A percentile compares a stretch with the other conserved stretches of the same genome.
phyloP scores from a whole-genome alignment of 2,113 vertebrate species.

The Columbina picui region DNA sequence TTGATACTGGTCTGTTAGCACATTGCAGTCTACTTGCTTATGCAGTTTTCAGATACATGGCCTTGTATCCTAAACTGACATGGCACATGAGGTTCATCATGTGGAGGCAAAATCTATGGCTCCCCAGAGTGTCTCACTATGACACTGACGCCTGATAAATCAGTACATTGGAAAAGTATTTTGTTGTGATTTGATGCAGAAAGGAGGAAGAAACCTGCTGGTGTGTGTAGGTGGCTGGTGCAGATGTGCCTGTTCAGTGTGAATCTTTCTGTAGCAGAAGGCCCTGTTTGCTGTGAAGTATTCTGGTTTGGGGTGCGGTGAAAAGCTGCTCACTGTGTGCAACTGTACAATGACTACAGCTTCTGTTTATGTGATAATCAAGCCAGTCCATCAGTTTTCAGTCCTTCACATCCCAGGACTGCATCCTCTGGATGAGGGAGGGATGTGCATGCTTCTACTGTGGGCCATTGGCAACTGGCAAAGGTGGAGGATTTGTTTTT shows the following conservation, averaged over 20 bases:
- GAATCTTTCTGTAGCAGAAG: not conserved
- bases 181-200: not conserved
- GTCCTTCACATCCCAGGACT: not conserved
- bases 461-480: not conserved
- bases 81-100: not conserved
- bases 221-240: not conserved
- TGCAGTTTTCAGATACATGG: not conserved
- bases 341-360: fast-evolving
- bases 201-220: not conserved
- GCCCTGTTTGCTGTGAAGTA: not conserved
- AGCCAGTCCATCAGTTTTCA: not conserved
- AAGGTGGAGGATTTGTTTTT: not conserved
- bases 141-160: not conserved
- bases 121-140: fast-evolving
- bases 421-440: not conserved
- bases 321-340: not conserved
- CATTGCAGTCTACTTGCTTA: not conserved
- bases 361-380: not conserved
- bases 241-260: not conserved
- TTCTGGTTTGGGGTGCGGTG: not conserved
- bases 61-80: fast-evolving
- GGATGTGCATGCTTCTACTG: not conserved
- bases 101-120: not conserved
- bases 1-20: not conserved
- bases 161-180: not conserved